These are phyloP conservation scores for Pilophorus perplexus DNA, from an alignment of 2,888 invertebrate genomes.

Conservation along the genomic window DNA sequence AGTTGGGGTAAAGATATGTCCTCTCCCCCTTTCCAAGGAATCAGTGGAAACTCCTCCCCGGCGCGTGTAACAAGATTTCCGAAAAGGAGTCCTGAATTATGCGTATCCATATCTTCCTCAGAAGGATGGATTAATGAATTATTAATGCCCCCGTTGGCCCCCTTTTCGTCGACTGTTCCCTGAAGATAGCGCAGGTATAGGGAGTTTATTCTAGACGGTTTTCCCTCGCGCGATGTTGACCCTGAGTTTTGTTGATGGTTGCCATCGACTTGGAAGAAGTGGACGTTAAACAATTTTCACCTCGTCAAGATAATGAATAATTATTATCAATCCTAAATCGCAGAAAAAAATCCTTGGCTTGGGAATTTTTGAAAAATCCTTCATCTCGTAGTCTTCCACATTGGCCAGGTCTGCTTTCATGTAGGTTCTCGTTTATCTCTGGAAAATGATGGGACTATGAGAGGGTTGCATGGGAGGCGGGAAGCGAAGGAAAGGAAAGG, in stretches of 20 bases:
- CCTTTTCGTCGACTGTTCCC: not conserved
- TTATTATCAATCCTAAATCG: no score
- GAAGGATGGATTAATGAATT: conserved; percentile 27
- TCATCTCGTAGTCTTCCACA: no score
- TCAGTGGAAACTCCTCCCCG: no score
- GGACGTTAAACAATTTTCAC: no score
- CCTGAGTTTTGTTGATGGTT: conserved; percentile 28
- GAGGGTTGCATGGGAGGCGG: not conserved
- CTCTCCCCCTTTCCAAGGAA: no score
- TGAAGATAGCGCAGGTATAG: conserved; percentile 22
- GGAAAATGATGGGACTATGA: not conserved
- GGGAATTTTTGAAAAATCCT: no score
- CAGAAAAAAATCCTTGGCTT: no score
- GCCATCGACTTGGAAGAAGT: no score
- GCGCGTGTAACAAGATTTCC: conserved; percentile 6
- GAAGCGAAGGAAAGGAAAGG: conserved; percentile 9
- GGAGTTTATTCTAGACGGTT: not conserved
- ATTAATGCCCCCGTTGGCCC: conserved; percentile 19
- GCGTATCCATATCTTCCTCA: conserved; percentile 28
- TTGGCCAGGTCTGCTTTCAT: no score
- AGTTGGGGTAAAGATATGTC: no score
- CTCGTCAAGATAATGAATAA: no score
- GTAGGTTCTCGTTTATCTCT: conserved; percentile 30
- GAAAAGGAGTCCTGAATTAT: conserved; percentile 14
- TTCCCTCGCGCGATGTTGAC: conserved; percentile 25